Conservation (phyloP, 1,140 invertebrate species). For the Pinna nobilis region DNA sequence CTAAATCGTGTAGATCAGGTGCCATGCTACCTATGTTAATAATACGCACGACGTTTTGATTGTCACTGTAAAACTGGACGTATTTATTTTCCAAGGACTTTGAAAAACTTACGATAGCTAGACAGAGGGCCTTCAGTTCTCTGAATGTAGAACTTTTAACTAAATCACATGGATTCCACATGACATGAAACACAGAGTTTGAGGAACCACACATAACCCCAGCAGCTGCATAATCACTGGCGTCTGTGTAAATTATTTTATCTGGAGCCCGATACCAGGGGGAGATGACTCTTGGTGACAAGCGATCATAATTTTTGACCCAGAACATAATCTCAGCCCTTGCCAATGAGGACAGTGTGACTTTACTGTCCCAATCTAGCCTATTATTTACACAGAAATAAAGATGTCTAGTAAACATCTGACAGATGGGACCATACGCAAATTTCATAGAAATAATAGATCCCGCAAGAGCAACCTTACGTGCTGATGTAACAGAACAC, state of each 20-base stretch:
- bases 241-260: conserved; percentile 9
- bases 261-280: conserved; percentile 2
- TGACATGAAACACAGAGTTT: neutral
- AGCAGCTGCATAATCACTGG: conserved; percentile 9
- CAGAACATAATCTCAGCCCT: conserved; percentile 6
- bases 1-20: neutral
- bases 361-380: neutral
- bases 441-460: conserved; percentile 13
- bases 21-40: conserved; percentile 5
- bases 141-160: conserved; percentile 19
- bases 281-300: conserved; percentile 4
- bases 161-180: neutral
- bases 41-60: conserved; percentile 17
- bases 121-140: conserved; percentile 16
- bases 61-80: conserved; percentile 16
- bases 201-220: neutral
- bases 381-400: neutral
- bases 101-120: neutral
- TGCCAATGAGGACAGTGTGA: neutral
- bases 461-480: no score
- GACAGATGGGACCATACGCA: conserved; percentile 7
- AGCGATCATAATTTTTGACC: neutral
- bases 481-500: no score
- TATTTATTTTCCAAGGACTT: neutral
- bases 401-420: conserved; percentile 2